Evolutionary conservation across 2,888 invertebrate genomes (phyloP).

Genomic region (Machimus rusticus): DNA sequence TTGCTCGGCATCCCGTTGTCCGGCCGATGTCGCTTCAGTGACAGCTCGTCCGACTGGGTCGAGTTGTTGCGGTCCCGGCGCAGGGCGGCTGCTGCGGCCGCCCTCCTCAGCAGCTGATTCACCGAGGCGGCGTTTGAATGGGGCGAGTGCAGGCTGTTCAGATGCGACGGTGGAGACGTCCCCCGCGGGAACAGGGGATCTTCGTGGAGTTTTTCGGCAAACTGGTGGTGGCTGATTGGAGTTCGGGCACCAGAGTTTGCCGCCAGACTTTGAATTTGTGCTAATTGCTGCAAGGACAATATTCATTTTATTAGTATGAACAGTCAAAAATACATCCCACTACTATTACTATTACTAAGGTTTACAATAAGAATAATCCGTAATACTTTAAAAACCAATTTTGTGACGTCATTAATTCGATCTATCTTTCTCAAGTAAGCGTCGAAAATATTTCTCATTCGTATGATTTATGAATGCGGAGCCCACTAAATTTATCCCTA

Average conservation of each 20-base stretch:
- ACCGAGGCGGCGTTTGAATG: conserved; percentile 60
- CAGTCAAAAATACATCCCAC: neutral
- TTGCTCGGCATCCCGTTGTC: conserved; percentile 63
- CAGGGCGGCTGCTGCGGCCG: conserved; percentile 64
- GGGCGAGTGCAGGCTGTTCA: conserved; percentile 62
- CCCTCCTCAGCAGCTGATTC: conserved; percentile 73
- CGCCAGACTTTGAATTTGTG: conserved; percentile 73
- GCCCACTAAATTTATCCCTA: too few relatives aligned
- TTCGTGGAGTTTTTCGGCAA: conserved; percentile 65
- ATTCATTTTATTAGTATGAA: neutral
- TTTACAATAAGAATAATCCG: neutral
- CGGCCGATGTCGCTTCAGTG: conserved; percentile 59
- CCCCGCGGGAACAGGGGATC: conserved; percentile 64
- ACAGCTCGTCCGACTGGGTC: conserved; percentile 55
- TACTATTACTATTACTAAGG: too few relatives aligned
- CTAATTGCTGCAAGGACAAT: conserved; percentile 63
- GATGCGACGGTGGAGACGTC: conserved; percentile 69
- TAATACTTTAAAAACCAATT: neutral
- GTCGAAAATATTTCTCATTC: too few relatives aligned
- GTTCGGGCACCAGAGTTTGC: conserved; percentile 65
- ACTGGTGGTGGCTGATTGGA: conserved; percentile 64
- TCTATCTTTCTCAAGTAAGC: too few relatives aligned
- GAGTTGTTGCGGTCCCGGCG: conserved; percentile 57
- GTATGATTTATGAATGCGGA: too few relatives aligned
- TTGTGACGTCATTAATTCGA: too few relatives aligned